phyloP scores from a whole-genome alignment of 1,140 invertebrate species.

The Chymomyza costata region DNA sequence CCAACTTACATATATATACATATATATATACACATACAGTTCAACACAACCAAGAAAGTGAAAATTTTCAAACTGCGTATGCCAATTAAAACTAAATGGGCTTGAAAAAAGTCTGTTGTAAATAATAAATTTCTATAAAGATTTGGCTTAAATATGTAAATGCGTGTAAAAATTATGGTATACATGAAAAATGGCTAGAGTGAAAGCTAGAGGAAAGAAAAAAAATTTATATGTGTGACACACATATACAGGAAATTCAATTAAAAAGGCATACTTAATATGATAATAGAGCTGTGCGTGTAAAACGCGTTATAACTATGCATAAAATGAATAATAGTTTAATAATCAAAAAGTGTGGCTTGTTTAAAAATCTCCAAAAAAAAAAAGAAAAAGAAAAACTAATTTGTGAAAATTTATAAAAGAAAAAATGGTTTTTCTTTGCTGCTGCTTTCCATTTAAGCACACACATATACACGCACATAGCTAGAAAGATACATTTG shows the following conservation, averaged over 20 bases:
- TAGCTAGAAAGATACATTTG: conserved; percentile 9
- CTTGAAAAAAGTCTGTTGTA: conserved; percentile 17
- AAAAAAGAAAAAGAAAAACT: no score
- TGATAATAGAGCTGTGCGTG: background rate
- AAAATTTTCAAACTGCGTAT: conserved; percentile 50
- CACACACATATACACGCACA: conserved; percentile 12
- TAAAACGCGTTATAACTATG: background rate
- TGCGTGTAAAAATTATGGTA: conserved; percentile 36
- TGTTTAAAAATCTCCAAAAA: no score
- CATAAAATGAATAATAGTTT: background rate
- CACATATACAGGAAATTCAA: conserved; percentile 45
- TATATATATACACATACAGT: conserved; percentile 3
- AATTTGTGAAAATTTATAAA: background rate
- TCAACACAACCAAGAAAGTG: conserved; percentile 42
- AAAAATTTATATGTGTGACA: conserved; percentile 28
- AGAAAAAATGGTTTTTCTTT: conserved; percentile 11
- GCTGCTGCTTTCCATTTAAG: conserved; percentile 12
- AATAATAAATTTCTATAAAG: conserved; percentile 1
- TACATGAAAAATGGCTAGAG: conserved; percentile 28
- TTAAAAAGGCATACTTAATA: conserved; percentile 41
- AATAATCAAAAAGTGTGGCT: no score
- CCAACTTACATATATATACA: conserved; percentile 12
- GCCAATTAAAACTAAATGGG: conserved; percentile 51
- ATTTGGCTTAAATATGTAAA: background rate
- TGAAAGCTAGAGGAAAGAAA: conserved; percentile 7